Conservation (phyloP, 1,140 invertebrate species). For the Drosophila rhopaloa region DNA sequence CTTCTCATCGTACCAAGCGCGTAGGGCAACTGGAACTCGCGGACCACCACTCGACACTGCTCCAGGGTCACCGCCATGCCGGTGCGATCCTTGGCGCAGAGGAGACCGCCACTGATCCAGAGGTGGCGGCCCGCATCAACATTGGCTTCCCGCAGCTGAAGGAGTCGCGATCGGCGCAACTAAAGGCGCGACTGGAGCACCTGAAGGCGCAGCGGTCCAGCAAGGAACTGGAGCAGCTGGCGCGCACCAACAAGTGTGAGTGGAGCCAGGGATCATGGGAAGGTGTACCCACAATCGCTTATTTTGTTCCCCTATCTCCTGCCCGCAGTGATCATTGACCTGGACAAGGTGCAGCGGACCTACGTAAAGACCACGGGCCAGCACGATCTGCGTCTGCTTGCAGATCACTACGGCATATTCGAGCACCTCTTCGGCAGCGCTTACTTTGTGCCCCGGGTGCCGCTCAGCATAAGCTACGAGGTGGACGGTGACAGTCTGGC, state of each 20-base stretch:
- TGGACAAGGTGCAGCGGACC: constrained; percentile 88
- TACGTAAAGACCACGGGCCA: constrained; percentile 89
- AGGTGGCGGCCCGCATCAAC: constrained; percentile 86
- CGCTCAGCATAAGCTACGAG: constrained; percentile 87
- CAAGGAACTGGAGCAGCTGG: constrained; percentile 87
- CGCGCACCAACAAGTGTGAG: constrained; percentile 87
- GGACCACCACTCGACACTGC: no score
- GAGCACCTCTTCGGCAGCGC: constrained; percentile 95
- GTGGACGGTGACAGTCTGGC: constrained; percentile 20
- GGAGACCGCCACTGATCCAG: constrained; percentile 77
- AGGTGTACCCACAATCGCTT: not conserved
- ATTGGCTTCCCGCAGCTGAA: constrained; percentile 87
- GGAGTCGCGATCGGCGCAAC: constrained; percentile 80
- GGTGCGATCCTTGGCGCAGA: no score
- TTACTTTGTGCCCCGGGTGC: constrained; percentile 92
- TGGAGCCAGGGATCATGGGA: not conserved
- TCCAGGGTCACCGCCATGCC: no score
- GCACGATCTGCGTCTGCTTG: constrained; percentile 89
- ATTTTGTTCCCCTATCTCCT: not conserved
- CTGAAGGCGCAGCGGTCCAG: constrained; percentile 86
- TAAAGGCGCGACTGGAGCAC: constrained; percentile 85
- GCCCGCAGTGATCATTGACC: constrained; percentile 88
- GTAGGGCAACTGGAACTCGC: no score
- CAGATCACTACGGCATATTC: constrained; percentile 96
- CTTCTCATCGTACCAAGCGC: no score